Evolutionary conservation across 2,888 invertebrate species (phyloP).

Genomic region (Auanema sp.): DNA sequence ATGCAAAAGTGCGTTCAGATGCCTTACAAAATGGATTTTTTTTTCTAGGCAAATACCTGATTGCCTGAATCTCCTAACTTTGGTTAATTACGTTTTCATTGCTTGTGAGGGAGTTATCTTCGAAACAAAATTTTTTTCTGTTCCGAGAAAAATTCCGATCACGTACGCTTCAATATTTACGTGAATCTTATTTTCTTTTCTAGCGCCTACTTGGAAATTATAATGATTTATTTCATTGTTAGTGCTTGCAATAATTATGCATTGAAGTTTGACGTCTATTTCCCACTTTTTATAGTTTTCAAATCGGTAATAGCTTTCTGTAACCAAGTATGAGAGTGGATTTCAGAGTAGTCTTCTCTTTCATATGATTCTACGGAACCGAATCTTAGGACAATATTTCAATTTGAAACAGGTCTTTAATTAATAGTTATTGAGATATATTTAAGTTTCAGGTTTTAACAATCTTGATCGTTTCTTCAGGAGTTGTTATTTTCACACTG

Average conservation of each 20-base stretch:
- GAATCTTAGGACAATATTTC: constrained; percentile 79
- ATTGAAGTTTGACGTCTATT: constrained; percentile 90
- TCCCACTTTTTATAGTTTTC: constrained; percentile 97
- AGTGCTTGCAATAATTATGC: constrained; percentile 88
- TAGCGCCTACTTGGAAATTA: constrained; percentile 68
- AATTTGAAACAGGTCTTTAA: constrained; percentile 76
- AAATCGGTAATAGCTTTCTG: constrained; percentile 74
- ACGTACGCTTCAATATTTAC: constrained; percentile 9
- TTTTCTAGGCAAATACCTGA: constrained; percentile 34
- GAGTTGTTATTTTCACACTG: constrained; percentile 86
- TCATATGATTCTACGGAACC: constrained; percentile 90
- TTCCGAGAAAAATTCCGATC: constrained; percentile 33
- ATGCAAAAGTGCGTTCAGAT: constrained; percentile 36
- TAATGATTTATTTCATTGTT: constrained; percentile 84
- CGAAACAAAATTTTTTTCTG: constrained; percentile 43
- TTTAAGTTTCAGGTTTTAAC: constrained; percentile 71
- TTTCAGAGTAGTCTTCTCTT: constrained; percentile 87
- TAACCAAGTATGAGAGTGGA: no score
- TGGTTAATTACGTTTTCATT: constrained; percentile 47
- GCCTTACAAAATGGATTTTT: background rate
- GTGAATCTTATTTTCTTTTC: constrained; percentile 11
- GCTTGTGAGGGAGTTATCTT: constrained; percentile 43
- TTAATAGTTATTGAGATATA: background rate
- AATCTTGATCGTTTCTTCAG: constrained; percentile 86
- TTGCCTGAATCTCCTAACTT: constrained; percentile 46